Evolutionary conservation across 2,797 vertebrate species (phyloP).

Genomic region (Cynodonichthys magdalenae): DNA sequence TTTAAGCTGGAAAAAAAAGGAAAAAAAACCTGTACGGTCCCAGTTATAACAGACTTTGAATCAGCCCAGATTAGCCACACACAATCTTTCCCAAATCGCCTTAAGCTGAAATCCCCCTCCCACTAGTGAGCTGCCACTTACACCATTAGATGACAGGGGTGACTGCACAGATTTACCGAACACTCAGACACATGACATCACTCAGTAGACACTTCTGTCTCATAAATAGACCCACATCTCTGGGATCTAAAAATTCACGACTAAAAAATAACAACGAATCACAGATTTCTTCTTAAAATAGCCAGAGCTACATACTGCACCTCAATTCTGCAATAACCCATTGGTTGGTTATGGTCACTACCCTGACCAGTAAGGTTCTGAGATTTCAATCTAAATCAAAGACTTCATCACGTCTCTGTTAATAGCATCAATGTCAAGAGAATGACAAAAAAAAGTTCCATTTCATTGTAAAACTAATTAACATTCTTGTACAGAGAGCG

Average conservation of each 20-base stretch:
- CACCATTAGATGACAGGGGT: constrained; percentile 66
- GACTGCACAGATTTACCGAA: constrained; percentile 42
- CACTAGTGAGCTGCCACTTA: constrained; percentile 72
- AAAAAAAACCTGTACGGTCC: constrained; percentile 49
- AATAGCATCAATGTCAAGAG: constrained; percentile 64
- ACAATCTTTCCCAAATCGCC: constrained; percentile 71
- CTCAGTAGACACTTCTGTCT: constrained; percentile 2
- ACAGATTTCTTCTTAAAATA: not conserved
- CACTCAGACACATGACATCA: constrained; percentile 40
- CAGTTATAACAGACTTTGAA: constrained; percentile 68
- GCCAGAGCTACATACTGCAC: not conserved
- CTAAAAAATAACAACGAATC: not conserved
- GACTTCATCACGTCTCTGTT: constrained; percentile 62
- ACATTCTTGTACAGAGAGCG: constrained; percentile 74
- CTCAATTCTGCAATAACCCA: constrained; percentile 1
- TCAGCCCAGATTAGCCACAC: constrained; percentile 74
- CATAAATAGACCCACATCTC: constrained; percentile 7
- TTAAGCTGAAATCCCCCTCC: constrained; percentile 71
- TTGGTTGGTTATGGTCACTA: constrained; percentile 25
- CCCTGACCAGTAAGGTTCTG: constrained; percentile 36
- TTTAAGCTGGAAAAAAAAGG: constrained; percentile 47
- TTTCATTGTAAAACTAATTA: constrained; percentile 75
- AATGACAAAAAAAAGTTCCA: constrained; percentile 63
- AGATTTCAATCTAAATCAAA: constrained; percentile 54
- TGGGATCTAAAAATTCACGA: constrained; percentile 5